Evolutionary conservation across 2,113 vertebrate species (phyloP).

Genomic region (Stigmatopora nigra): DNA sequence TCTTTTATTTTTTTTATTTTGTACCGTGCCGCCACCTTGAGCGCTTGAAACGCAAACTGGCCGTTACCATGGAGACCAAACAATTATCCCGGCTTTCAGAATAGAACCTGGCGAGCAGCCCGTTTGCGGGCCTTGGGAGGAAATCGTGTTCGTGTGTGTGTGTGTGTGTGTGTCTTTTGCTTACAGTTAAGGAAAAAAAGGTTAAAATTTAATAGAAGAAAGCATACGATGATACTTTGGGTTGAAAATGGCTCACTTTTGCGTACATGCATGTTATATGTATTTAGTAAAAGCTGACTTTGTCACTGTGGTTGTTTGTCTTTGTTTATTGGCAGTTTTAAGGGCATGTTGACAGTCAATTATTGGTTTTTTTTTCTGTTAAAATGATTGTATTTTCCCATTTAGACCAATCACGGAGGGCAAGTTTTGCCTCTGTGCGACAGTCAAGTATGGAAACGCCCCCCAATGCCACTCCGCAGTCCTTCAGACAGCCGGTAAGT

Average conservation of each 20-base stretch:
- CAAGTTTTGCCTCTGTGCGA: constrained; percentile 87
- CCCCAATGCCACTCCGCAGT: constrained; percentile 76
- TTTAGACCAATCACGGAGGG: constrained; percentile 81
- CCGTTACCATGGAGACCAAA: constrained; percentile 76
- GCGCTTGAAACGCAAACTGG: constrained; percentile 59
- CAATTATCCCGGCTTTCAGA: constrained; percentile 70
- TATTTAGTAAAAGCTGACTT: not conserved
- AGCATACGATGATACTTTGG: not conserved
- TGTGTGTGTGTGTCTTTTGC: constrained; percentile 38
- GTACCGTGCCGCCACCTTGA: constrained; percentile 42
- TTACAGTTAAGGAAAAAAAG: constrained; percentile 4
- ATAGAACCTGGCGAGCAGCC: constrained; percentile 65
- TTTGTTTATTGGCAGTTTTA: constrained; percentile 10
- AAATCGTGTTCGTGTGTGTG: constrained; percentile 55
- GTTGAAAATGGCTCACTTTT: not conserved
- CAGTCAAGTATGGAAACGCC: constrained; percentile 90
- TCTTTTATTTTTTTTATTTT: not conserved
- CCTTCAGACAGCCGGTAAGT: constrained; percentile 88
- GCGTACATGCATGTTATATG: not conserved
- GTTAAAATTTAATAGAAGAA: constrained; percentile 31
- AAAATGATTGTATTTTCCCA: constrained; percentile 6
- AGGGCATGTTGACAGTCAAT: constrained; percentile 3
- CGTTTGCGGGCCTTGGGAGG: constrained; percentile 58
- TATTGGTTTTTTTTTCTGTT: too few relatives aligned
- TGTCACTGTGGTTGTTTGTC: constrained; percentile 40